Conservation (phyloP, 2,888 invertebrate genomes). For the Esperia sulphurella region DNA sequence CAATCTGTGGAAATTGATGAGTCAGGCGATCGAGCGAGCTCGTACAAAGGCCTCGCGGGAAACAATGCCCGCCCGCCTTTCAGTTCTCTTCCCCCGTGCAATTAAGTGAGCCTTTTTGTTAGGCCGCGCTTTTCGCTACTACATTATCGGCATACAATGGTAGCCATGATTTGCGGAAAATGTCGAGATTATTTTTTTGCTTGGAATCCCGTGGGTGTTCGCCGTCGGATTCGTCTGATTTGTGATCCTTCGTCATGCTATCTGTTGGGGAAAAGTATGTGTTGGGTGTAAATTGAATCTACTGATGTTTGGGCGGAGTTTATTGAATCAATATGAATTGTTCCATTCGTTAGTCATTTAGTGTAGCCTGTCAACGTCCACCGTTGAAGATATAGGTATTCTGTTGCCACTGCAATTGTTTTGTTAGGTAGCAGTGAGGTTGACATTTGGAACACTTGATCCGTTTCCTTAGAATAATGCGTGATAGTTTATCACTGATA, state of each 20-base stretch:
- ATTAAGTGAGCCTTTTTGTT: slow-evolving; percentile 76
- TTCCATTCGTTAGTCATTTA: too few species aligned
- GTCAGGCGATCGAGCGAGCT: slow-evolving; percentile 53
- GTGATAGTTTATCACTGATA: too few species aligned
- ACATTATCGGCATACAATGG: slow-evolving; percentile 73
- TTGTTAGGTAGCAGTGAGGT: too few species aligned
- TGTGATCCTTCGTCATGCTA: slow-evolving; percentile 59
- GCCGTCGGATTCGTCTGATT: slow-evolving; percentile 51
- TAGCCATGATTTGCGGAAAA: slow-evolving; percentile 73
- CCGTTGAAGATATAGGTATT: too few species aligned
- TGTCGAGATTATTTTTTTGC: slow-evolving; percentile 61
- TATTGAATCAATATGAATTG: neutral
- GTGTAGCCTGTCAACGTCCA: too few species aligned
- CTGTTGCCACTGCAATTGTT: too few species aligned
- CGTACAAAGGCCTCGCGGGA: slow-evolving; percentile 63
- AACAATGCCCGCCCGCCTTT: slow-evolving; percentile 64
- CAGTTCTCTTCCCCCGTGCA: slow-evolving; percentile 64
- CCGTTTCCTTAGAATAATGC: too few species aligned
- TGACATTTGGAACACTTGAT: too few species aligned
- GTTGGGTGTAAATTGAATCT: slow-evolving; percentile 51
- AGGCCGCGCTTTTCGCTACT: slow-evolving; percentile 57
- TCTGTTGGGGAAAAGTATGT: slow-evolving; percentile 41
- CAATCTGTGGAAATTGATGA: slow-evolving; percentile 70
- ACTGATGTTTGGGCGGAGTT: slow-evolving; percentile 4
- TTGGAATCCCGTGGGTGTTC: slow-evolving; percentile 38